phyloP scores from a whole-genome alignment of 2,113 vertebrate species.

The Triplophysa tibetana region DNA sequence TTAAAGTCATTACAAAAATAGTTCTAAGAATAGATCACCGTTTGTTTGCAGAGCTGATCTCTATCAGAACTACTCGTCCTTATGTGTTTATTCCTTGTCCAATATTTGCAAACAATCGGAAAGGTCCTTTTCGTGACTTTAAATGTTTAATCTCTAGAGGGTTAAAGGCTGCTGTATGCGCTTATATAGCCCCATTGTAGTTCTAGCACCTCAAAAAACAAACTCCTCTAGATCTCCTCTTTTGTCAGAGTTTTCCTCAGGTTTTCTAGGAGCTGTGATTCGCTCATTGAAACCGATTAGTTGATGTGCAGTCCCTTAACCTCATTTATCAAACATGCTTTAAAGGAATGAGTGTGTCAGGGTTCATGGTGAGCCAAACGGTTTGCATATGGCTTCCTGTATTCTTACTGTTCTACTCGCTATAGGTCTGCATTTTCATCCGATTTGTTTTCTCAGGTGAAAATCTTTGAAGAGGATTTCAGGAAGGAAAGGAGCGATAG shows the following conservation, averaged over 20 bases:
- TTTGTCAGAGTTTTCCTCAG: background rate
- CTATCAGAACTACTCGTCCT: no score
- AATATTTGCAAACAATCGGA: no score
- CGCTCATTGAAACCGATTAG: background rate
- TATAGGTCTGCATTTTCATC: background rate
- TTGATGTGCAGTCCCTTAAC: background rate
- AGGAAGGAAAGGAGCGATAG: conserved; percentile 92
- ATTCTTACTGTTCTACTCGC: background rate
- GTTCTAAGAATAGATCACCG: no score
- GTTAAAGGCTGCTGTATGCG: background rate
- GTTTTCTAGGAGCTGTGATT: conserved; percentile 3
- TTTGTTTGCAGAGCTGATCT: no score
- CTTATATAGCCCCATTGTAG: background rate
- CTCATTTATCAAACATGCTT: conserved; percentile 17
- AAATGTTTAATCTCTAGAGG: no score
- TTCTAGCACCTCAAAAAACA: background rate
- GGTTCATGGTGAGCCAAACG: conserved; percentile 4
- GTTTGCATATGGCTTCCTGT: background rate
- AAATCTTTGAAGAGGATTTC: conserved; percentile 98
- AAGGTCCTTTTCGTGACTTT: no score
- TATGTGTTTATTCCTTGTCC: no score
- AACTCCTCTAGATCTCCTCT: background rate
- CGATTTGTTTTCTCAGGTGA: conserved; percentile 76
- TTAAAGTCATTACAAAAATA: no score
- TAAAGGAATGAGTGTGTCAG: conserved; percentile 7